phyloP scores from a whole-genome alignment of 2,113 vertebrate genomes.

The Hiodon tergisus region DNA sequence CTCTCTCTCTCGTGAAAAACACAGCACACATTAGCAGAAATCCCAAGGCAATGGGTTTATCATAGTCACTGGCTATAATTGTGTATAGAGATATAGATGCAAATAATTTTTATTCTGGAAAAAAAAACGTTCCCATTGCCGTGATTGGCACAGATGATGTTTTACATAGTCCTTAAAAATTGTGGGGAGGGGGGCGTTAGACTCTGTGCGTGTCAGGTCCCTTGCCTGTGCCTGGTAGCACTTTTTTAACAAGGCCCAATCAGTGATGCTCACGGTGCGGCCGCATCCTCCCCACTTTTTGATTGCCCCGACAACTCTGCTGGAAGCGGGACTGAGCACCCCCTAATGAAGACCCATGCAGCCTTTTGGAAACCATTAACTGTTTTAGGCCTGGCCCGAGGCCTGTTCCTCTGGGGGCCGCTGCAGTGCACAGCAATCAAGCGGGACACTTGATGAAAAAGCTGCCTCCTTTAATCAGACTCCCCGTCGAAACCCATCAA shows the following conservation, averaged over 20 bases:
- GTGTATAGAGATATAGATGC: neutral
- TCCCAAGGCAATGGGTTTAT: neutral
- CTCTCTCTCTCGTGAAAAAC: neutral
- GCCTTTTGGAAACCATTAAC: conserved; percentile 19
- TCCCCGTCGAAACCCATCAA: neutral
- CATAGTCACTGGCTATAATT: neutral
- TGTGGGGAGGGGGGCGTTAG: neutral
- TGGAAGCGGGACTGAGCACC: neutral
- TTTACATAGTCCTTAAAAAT: conserved; percentile 6
- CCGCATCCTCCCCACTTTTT: conserved; percentile 4
- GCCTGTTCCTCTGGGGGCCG: neutral
- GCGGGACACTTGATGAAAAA: neutral
- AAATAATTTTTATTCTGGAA: too few species aligned
- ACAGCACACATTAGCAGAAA: neutral
- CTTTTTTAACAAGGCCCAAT: conserved; percentile 25
- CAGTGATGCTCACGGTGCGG: neutral
- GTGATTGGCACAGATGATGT: neutral
- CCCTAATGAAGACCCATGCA: conserved; percentile 39
- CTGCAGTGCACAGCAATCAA: neutral
- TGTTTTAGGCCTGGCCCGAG: neutral
- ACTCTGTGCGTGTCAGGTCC: conserved; percentile 10
- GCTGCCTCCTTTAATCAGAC: neutral
- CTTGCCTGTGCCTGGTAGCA: conserved; percentile 15
- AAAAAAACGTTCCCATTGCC: neutral
- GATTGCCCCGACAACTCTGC: conserved; percentile 21